Conservation (phyloP, 1,140 invertebrate genomes). For the Pseudomyrmex pallidus region DNA sequence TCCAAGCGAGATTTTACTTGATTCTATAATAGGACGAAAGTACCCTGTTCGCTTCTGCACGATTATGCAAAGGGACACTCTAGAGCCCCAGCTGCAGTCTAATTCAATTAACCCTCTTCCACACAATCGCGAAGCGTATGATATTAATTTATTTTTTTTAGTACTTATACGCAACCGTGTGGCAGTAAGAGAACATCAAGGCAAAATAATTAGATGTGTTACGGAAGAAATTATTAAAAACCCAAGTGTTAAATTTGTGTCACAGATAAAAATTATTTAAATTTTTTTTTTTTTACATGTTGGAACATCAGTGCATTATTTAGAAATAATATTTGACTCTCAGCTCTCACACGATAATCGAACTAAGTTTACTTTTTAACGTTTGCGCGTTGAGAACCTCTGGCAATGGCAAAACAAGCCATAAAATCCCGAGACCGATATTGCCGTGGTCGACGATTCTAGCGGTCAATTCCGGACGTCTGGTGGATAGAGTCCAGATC, state of each 20-base stretch:
- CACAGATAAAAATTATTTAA: background rate
- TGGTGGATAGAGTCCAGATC: slow-evolving; percentile 57
- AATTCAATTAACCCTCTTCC: slow-evolving; percentile 78
- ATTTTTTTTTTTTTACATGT: background rate
- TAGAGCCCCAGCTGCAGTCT: slow-evolving; percentile 74
- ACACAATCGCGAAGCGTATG: slow-evolving; percentile 76
- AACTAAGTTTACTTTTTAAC: background rate
- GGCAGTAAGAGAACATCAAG: slow-evolving; percentile 36
- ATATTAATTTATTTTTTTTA: slow-evolving; percentile 71
- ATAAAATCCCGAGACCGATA: slow-evolving; percentile 71
- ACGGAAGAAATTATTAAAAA: slow-evolving; percentile 11
- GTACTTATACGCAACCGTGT: slow-evolving; percentile 48
- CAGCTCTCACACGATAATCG: background rate
- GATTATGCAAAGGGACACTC: slow-evolving; percentile 68
- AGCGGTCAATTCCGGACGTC: slow-evolving; percentile 67
- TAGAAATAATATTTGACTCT: background rate
- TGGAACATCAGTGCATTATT: background rate
- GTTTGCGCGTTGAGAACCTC: slow-evolving; percentile 54
- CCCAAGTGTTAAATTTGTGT: background rate
- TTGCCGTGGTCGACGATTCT: slow-evolving; percentile 62
- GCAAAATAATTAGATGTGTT: slow-evolving; percentile 43
- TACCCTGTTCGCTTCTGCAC: slow-evolving; percentile 68
- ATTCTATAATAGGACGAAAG: slow-evolving; percentile 78
- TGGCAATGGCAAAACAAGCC: slow-evolving; percentile 61
- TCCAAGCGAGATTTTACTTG: slow-evolving; percentile 79